A percentile compares a stretch with the other conserved stretches of the same genome.
Evolutionary conservation across 2,888 invertebrate genomes (phyloP).

Genomic region (Hermaeophaga mercurialis): DNA sequence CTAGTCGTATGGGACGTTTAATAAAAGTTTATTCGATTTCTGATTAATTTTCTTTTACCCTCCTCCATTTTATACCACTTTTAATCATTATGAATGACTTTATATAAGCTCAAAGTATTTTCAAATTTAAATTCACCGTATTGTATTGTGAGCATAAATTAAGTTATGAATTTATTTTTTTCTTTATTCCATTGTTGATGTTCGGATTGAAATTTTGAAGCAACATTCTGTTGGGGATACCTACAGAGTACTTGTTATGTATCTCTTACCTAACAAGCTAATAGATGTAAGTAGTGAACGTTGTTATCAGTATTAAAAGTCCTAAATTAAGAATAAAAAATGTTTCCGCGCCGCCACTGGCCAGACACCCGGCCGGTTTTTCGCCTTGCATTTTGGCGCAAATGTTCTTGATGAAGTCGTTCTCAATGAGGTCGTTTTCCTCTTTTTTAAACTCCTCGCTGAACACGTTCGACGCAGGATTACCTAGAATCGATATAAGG

Average conservation of each 20-base stretch:
- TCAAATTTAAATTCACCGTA: no score
- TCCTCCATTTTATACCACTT: no score
- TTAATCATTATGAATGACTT: no score
- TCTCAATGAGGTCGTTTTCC: slow-evolving; percentile 37
- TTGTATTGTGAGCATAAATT: no score
- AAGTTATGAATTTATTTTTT: no score
- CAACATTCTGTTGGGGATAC: background rate
- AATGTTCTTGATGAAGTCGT: slow-evolving; percentile 37
- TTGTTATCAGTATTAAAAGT: slow-evolving; percentile 28
- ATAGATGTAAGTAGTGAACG: slow-evolving; percentile 32
- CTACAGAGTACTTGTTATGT: slow-evolving; percentile 2
- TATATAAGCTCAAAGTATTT: no score
- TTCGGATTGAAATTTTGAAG: background rate
- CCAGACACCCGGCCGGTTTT: slow-evolving; percentile 35
- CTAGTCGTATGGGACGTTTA: no score
- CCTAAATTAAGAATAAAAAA: slow-evolving; percentile 25
- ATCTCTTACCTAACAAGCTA: slow-evolving; percentile 34
- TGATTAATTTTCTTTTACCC: no score
- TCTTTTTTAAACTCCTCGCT: slow-evolving; percentile 40
- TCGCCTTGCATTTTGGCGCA: slow-evolving; percentile 39
- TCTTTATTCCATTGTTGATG: no score
- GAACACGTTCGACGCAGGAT: slow-evolving; percentile 33
- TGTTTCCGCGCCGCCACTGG: slow-evolving; percentile 24
- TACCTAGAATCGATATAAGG: slow-evolving; percentile 20
- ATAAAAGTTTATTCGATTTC: no score